phyloP scores from a whole-genome alignment of 1,140 invertebrate species.

The Drosophila yakuba region DNA sequence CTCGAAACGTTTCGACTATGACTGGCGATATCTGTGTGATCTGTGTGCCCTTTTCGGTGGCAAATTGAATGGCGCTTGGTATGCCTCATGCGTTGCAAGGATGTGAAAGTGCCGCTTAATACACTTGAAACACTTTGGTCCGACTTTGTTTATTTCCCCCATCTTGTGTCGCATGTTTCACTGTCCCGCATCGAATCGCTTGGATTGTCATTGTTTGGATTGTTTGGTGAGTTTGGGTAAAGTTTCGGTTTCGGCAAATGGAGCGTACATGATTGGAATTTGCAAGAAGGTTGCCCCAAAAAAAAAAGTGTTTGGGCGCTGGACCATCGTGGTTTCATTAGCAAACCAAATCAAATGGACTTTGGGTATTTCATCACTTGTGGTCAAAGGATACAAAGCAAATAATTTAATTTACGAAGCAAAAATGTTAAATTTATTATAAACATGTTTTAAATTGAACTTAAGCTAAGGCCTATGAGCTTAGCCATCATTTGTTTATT shows the following conservation, averaged over 20 bases:
- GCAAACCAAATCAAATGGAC: conserved; percentile 27
- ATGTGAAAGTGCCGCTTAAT: conserved; percentile 28
- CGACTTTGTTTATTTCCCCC: conserved; percentile 16
- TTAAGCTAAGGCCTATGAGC: too few relatives aligned
- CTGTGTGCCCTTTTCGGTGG: conserved; percentile 10
- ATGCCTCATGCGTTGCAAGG: conserved; percentile 52
- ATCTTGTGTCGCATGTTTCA: conserved; percentile 10
- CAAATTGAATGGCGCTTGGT: conserved; percentile 71
- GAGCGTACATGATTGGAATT: conserved; percentile 65
- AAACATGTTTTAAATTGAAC: too few relatives aligned
- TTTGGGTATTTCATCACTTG: background rate
- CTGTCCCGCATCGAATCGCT: conserved; percentile 8
- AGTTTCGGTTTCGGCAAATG: background rate
- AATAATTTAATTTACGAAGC: too few relatives aligned
- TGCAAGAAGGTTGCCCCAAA: background rate
- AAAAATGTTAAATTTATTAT: too few relatives aligned
- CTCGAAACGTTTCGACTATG: conserved; percentile 23
- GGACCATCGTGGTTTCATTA: conserved; percentile 47
- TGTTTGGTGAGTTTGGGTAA: conserved; percentile 31
- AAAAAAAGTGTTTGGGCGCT: conserved; percentile 36
- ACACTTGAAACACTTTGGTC: conserved; percentile 59
- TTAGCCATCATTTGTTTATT: background rate
- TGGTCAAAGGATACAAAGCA: background rate
- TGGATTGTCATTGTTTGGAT: conserved; percentile 50
- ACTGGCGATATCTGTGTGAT: conserved; percentile 33